Evolutionary conservation across 2,113 vertebrate species (phyloP), one percentile per base, ranked within the genome.

Genomic region (Psilopsiagon aurifrons): DNA sequence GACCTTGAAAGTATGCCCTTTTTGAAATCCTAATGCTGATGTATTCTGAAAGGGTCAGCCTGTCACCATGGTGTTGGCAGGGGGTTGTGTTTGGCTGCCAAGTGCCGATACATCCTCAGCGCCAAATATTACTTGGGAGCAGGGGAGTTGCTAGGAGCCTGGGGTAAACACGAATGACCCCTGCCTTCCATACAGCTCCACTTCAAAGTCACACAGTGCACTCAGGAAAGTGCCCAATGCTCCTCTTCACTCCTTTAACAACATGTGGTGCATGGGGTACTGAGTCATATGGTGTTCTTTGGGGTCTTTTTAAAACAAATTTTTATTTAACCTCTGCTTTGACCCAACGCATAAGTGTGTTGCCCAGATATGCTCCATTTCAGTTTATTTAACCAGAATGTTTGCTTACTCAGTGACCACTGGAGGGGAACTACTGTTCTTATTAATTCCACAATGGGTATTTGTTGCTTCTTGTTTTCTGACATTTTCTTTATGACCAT

Each of bases 301-400:
- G 44, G 90, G 91, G 76, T 75, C 95, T 97, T 94, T 92, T 88
- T 81, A 96, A 98, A 97, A 88, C 94, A 97, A 97, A 97, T 94
- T 97, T 98, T 97, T 98, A 55, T 96, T 97, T 98, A 98, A 98
- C 98, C 96, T 98, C 94, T 95, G 95, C 95, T 95, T 95, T 98
- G 98, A 98, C 98, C 97, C 97, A 88, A 82, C 94, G 90, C 95
- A 39, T 95, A 91, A 97, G 87, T 94, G 80, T 37, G 31, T 74
- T 97, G 91, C 93, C 91, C 88, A 97, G 97, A 97, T 97, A 95
- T 92, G 93, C 95, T 97, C 94, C 68, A 67, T 97, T 97, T 98
- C 96, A 96, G 97, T 98, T 98, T 98, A 96, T 96, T 98, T 98
- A 97, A 98, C 86, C 94, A 97, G 95, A 97, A 83, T 92, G 96